Percentiles rank a stretch among this genome's conserved stretches.
These are phyloP conservation scores for Campylomormyrus numenius DNA, from an alignment of 2,113 vertebrate species.

Conservation along the genomic window DNA sequence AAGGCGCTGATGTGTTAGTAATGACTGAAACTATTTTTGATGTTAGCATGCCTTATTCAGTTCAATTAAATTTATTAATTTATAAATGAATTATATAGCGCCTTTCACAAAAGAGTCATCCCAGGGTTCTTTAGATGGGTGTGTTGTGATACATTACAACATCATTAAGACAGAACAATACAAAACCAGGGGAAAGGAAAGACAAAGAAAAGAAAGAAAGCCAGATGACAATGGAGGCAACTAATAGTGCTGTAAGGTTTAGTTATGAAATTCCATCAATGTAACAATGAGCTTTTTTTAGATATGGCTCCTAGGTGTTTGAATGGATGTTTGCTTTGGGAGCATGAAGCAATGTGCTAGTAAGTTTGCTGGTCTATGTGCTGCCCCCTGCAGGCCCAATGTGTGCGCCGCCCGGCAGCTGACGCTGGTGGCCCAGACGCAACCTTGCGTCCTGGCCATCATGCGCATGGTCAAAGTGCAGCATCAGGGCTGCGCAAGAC, in stretches of 20 bases:
- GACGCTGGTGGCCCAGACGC: conserved; percentile 67
- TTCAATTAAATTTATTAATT: background rate
- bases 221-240: background rate
- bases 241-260: background rate
- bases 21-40: no score
- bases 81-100: background rate
- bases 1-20: background rate
- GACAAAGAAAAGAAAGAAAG: background rate
- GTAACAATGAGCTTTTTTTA: background rate
- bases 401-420: conserved; percentile 74
- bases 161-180: background rate
- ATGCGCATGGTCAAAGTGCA: conserved; percentile 67
- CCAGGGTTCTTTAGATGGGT: background rate
- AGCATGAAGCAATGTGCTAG: conserved; percentile 4
- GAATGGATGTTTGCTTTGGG: background rate
- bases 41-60: no score
- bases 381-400: conserved; percentile 67
- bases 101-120: background rate
- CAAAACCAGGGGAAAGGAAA: background rate
- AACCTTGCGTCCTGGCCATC: conserved; percentile 73
- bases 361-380: conserved; percentile 37
- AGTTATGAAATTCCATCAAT: background rate
- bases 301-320: background rate
- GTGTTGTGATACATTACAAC: background rate
- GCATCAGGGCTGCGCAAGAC: conserved; percentile 72